Evolutionary conservation across 2,113 vertebrate species (phyloP).

Genomic region (Thryonomys swinderianus): DNA sequence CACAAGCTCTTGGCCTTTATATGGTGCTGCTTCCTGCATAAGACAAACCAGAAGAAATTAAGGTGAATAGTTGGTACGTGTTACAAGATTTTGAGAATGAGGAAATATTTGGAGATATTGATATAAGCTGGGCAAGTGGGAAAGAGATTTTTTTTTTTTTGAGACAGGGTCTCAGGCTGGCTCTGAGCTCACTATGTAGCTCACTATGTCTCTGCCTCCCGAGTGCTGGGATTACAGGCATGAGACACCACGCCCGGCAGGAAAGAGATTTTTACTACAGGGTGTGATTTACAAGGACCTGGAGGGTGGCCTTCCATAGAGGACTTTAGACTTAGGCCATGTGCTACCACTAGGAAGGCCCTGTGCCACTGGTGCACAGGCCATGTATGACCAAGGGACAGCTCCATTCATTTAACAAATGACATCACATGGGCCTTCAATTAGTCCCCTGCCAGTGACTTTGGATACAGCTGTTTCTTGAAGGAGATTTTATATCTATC

Average conservation of each 20-base stretch:
- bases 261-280: background rate
- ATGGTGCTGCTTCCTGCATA: background rate
- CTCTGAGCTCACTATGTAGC: too few relatives aligned
- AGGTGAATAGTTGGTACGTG: background rate
- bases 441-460: background rate
- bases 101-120: background rate
- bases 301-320: background rate
- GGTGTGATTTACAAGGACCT: background rate
- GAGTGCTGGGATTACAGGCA: too few relatives aligned
- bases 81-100: background rate
- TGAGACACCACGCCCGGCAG: too few relatives aligned
- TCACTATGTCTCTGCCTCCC: too few relatives aligned
- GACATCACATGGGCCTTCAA: background rate
- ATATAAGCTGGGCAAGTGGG: background rate
- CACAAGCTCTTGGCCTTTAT: background rate
- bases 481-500: background rate
- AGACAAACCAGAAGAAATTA: background rate
- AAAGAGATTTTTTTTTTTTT: background rate
- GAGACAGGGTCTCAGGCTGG: too few relatives aligned
- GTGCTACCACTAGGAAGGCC: background rate
- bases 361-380: too few relatives aligned
- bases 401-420: background rate
- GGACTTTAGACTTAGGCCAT: background rate
- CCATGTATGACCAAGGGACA: too few relatives aligned
- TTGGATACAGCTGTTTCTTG: background rate